phyloP scores from a whole-genome alignment of 53 echinoderm and acorn worm species.

The Temnopleurus reevesii region DNA sequence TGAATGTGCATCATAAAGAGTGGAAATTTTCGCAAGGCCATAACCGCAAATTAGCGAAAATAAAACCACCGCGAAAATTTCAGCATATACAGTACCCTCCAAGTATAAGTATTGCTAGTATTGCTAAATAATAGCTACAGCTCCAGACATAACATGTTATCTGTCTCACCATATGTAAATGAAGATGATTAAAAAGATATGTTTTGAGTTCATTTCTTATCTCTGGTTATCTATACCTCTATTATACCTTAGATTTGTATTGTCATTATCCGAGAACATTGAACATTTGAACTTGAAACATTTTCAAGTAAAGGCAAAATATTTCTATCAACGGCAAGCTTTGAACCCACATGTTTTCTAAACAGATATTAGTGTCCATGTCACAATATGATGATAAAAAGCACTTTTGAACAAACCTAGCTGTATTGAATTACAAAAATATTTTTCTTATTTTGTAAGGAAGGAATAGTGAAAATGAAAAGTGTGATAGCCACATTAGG shows the following conservation, averaged over 20 bases:
- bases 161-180: not conserved
- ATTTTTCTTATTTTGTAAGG: too few species aligned
- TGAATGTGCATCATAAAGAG: too few species aligned
- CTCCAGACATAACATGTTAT: not conserved
- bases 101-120: too few species aligned
- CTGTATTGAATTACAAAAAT: too few species aligned
- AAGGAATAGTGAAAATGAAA: too few species aligned
- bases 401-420: not conserved
- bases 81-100: too few species aligned
- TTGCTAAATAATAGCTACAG: too few species aligned
- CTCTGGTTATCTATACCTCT: not conserved
- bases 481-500: too few species aligned
- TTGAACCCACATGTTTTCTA: constrained; percentile 14
- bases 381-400: not conserved
- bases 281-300: constrained; percentile 8
- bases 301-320: not conserved
- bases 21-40: too few species aligned
- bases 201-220: not conserved
- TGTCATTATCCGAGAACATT: not conserved
- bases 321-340: not conserved
- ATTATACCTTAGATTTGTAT: not conserved
- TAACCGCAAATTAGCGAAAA: too few species aligned
- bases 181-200: not conserved
- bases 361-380: not conserved
- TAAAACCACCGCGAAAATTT: too few species aligned